Percentiles rank a stretch among this genome's conserved stretches.
Conservation (phyloP, 1,140 invertebrate genomes). For the Ips typographus region DNA sequence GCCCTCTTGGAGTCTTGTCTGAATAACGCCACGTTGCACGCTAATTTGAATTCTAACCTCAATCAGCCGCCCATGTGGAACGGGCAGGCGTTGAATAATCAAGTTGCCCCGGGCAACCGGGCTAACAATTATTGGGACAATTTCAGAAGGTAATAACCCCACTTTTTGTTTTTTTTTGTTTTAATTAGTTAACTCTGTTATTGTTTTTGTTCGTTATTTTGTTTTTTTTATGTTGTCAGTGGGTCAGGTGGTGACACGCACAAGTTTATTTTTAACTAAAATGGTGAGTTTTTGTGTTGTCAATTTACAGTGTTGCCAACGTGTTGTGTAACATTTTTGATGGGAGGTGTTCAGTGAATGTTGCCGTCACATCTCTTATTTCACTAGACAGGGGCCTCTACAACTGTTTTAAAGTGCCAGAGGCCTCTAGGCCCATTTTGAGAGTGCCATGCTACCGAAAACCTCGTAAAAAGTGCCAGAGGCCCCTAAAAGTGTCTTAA, state of each 20-base stretch:
- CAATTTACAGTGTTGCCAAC: neutral
- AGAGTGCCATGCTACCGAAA: too few species aligned
- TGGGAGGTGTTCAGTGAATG: neutral
- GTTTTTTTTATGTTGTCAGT: constrained; percentile 11
- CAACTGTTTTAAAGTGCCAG: too few species aligned
- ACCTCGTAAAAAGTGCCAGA: too few species aligned
- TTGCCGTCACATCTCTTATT: neutral
- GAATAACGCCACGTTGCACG: constrained; percentile 42
- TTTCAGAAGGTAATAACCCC: constrained; percentile 72
- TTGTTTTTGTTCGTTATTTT: constrained; percentile 18
- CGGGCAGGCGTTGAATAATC: constrained; percentile 72
- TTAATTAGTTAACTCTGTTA: constrained; percentile 14
- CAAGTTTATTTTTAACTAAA: neutral
- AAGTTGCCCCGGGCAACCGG: constrained; percentile 81
- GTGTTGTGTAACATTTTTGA: neutral
- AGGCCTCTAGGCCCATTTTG: too few species aligned
- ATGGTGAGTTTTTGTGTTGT: neutral
- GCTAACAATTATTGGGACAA: constrained; percentile 93
- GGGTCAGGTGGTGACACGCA: neutral
- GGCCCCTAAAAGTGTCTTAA: too few species aligned
- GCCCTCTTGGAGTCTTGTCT: constrained; percentile 43
- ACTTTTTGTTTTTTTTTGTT: constrained; percentile 9
- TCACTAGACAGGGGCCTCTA: too few species aligned
- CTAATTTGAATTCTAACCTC: constrained; percentile 37
- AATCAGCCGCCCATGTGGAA: constrained; percentile 49